phyloP scores from a whole-genome alignment of 2,888 invertebrate genomes.

The Petrolisthes manimaculis region DNA sequence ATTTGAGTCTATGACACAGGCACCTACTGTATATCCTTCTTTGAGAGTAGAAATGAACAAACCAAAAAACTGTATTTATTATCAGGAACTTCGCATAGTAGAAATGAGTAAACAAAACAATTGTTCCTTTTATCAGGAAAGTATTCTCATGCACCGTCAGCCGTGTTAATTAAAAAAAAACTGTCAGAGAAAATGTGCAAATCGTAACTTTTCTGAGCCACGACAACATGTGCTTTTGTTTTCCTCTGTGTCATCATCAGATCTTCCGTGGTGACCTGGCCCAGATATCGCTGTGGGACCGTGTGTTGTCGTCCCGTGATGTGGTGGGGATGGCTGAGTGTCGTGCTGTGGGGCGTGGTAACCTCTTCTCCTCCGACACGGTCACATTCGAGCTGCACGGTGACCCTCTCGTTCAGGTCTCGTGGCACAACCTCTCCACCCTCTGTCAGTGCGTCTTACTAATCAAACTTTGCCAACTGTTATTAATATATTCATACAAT shows the following conservation, averaged over 20 bases:
- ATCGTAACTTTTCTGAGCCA: too few relatives aligned
- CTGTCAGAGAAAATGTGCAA: too few relatives aligned
- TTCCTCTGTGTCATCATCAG: not conserved
- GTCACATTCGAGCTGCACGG: conserved; percentile 13
- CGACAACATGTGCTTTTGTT: not conserved
- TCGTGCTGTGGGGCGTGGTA: not conserved
- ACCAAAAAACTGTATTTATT: too few relatives aligned
- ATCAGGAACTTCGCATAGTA: too few relatives aligned
- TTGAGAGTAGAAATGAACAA: too few relatives aligned
- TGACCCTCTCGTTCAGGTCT: not conserved
- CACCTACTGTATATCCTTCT: not conserved
- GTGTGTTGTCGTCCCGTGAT: not conserved
- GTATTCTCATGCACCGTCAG: too few relatives aligned
- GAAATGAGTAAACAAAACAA: too few relatives aligned
- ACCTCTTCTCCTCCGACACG: conserved; percentile 41
- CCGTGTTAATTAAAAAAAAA: too few relatives aligned
- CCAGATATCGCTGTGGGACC: conserved; percentile 34
- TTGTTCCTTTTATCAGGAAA: too few relatives aligned
- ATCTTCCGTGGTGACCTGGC: conserved; percentile 41
- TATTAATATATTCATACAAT: not conserved
- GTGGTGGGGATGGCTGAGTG: conserved; percentile 22
- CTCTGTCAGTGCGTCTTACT: conserved; percentile 23
- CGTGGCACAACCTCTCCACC: not conserved
- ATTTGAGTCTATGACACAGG: not conserved
- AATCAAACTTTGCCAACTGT: too few relatives aligned